Base-by-base conservation (phyloP, 2,888 invertebrate genomes). In the Watsonalla cultraria region DNA sequence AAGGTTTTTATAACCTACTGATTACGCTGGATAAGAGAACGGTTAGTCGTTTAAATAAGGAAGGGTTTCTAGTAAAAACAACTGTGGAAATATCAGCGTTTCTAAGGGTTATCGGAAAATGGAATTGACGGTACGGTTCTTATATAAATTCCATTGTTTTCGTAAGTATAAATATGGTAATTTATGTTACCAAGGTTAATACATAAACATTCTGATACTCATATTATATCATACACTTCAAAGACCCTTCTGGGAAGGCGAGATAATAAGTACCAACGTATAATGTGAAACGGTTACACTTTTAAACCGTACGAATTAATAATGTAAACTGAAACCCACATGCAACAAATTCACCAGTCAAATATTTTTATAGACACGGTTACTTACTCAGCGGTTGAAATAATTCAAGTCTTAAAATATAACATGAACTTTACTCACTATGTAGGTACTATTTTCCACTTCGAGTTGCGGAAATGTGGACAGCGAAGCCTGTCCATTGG, bases 331-430 rank as follows among this genome's bases (percentile, higher is more conserved):
- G 24, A 24, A 24, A 24, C 24, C 24, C 24, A 24, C 24, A 24
- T 24, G 24, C 24, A 24, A 24, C 24, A n/a, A 46, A 34, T 51
- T 13, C 14, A 46, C 9, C 46, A 34, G 51, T 37, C 42, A 11
- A 54, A 54, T 42, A 24, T 46, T 45, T 54, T 47, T 37, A 37
- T 7, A 42, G 11, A 42, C 11, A 42, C 42, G 50, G 51, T 45
- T 51, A 24, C 15, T 53, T 51, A 56, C 59, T 61, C 66, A 74
- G 62, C 71, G 63, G 59, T 61, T 54, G 62, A 65, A 79, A 81
- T 81, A 78, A 80, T 83, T 77, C 70, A 82, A 71, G 72, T 68
- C 75, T 77, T 70, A 71, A 83, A 86, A 86, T 86, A 86, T 2
- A 80, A 82, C 78, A 76, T 70, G 68, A 74, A 80, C 4, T 24